Evolutionary conservation across 2,797 vertebrate species (phyloP).

Genomic region (Diplodus sargus): DNA sequence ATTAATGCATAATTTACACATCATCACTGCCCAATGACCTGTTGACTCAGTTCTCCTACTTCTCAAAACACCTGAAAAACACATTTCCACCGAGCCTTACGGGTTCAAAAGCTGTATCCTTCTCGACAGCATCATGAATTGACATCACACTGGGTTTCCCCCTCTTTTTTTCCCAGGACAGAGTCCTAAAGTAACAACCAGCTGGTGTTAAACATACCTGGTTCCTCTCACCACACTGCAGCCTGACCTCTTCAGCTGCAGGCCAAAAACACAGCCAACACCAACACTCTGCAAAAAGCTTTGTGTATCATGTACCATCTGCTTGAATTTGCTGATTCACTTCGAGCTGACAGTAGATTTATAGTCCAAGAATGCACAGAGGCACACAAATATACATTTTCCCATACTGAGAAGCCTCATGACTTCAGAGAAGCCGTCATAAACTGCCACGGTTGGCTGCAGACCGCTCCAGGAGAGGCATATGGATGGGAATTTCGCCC

Average conservation of each 20-base stretch:
- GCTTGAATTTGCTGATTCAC: slow-evolving; percentile 23
- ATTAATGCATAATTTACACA: not conserved
- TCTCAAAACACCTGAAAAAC: not conserved
- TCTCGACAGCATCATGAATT: slow-evolving; percentile 6
- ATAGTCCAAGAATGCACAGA: not conserved
- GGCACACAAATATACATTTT: slow-evolving; percentile 36
- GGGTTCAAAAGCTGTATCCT: slow-evolving; percentile 19
- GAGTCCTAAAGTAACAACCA: slow-evolving; percentile 41
- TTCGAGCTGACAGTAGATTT: slow-evolving; percentile 6
- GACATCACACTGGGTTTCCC: slow-evolving; percentile 18
- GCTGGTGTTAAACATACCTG: slow-evolving; percentile 64
- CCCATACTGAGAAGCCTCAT: slow-evolving; percentile 38
- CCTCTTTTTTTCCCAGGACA: slow-evolving; percentile 19
- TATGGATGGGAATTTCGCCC: slow-evolving; percentile 59
- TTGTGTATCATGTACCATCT: slow-evolving; percentile 10
- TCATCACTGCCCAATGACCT: not conserved
- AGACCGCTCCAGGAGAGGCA: slow-evolving; percentile 62
- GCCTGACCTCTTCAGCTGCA: slow-evolving; percentile 65
- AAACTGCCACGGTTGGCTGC: slow-evolving; percentile 49
- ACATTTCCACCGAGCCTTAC: not conserved
- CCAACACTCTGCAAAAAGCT: slow-evolving; percentile 2
- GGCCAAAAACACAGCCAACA: slow-evolving; percentile 45
- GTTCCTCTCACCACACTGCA: slow-evolving; percentile 67
- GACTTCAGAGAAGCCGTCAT: slow-evolving; percentile 49
- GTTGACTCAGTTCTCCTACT: not conserved